These are phyloP conservation scores for Gymnorhina tibicen DNA, from an alignment of 2,113 vertebrate species.

Conservation along the genomic window DNA sequence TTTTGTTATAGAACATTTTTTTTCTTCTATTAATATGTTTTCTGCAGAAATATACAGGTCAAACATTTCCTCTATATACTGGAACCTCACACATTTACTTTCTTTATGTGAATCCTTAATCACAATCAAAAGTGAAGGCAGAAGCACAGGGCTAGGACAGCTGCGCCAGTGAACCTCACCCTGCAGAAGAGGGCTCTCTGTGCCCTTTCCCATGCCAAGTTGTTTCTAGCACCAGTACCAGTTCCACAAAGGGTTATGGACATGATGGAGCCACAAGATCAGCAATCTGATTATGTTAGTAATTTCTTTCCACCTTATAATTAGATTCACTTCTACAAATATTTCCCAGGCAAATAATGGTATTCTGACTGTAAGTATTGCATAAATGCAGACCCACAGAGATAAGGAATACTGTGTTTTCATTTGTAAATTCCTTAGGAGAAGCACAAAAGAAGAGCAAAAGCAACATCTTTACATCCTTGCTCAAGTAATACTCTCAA, in stretches of 20 bases:
- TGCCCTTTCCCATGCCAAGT: neutral
- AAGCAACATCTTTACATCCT: neutral
- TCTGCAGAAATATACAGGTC: neutral
- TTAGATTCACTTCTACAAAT: neutral
- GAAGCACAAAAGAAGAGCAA: neutral
- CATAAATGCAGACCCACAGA: neutral
- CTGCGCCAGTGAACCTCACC: neutral
- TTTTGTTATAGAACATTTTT: neutral
- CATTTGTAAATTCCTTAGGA: neutral
- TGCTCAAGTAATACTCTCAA: neutral
- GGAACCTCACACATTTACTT: neutral
- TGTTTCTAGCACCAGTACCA: neutral
- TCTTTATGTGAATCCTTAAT: neutral
- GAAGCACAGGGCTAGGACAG: neutral
- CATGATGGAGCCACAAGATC: neutral
- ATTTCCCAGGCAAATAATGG: neutral
- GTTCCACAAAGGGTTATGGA: neutral
- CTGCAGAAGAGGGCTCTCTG: rapidly evolving
- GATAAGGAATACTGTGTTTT: neutral
- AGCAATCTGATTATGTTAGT: neutral
- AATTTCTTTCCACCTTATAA: neutral
- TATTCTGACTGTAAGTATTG: neutral
- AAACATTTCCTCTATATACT: neutral
- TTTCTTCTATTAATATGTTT: neutral
- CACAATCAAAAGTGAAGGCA: neutral